phyloP scores from a whole-genome alignment of 2,113 vertebrate genomes.

The Saguinus imperator region DNA sequence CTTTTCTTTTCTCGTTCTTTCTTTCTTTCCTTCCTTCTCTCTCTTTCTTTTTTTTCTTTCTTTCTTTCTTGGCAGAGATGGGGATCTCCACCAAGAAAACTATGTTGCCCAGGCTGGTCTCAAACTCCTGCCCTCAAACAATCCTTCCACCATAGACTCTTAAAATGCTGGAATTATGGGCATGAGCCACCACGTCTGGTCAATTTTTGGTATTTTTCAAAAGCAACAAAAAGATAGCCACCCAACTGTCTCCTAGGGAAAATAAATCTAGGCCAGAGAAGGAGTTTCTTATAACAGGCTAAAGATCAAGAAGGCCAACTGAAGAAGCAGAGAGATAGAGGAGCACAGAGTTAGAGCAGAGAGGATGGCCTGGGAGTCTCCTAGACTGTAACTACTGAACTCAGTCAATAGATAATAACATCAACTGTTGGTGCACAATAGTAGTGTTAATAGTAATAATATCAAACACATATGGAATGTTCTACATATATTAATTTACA shows the following conservation, averaged over 20 bases:
- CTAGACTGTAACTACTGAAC: background rate
- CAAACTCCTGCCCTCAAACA: too few species aligned
- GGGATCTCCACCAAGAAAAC: too few species aligned
- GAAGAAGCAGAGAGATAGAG: background rate
- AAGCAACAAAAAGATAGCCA: conserved; percentile 15
- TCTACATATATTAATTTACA: background rate
- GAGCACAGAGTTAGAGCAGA: background rate
- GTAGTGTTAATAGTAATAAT: background rate
- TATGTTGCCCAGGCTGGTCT: too few species aligned
- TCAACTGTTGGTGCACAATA: background rate
- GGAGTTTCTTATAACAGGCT: background rate
- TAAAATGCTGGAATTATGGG: too few species aligned
- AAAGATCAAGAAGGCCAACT: background rate
- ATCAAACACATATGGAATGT: background rate
- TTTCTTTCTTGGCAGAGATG: too few species aligned
- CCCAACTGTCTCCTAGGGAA: background rate
- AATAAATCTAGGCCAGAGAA: conserved; percentile 20
- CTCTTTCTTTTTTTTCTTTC: too few species aligned
- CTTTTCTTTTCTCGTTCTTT: too few species aligned
- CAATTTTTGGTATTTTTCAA: background rate
- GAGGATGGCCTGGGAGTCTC: background rate
- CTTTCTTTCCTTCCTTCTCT: too few species aligned
- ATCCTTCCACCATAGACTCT: too few species aligned
- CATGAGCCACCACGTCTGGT: too few species aligned
- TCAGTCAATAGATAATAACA: background rate